Conservation (phyloP, 1,140 invertebrate genomes). For the Leptoteleia sp. region DNA sequence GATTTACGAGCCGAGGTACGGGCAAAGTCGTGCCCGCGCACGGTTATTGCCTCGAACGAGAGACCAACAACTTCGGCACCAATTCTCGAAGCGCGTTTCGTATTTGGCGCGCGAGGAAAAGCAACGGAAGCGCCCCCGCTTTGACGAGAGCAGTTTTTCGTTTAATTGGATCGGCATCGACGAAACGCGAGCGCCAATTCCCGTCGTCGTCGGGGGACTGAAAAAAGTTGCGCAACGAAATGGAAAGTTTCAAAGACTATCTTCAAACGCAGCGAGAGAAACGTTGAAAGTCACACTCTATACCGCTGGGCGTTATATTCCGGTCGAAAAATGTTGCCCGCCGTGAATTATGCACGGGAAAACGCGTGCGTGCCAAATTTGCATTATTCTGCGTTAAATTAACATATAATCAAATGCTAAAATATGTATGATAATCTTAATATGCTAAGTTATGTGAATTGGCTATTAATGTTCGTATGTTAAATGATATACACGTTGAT, state of each 20-base stretch:
- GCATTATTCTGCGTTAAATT: too few relatives aligned
- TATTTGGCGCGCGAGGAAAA: constrained; percentile 4
- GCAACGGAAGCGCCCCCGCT: background rate
- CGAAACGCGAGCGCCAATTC: background rate
- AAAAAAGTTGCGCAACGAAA: constrained; percentile 22
- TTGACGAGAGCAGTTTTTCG: constrained; percentile 16
- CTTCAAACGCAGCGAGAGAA: constrained; percentile 1
- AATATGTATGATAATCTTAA: too few relatives aligned
- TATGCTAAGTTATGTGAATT: too few relatives aligned
- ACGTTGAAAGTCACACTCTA: constrained; percentile 31
- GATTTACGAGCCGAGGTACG: constrained; percentile 47
- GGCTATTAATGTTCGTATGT: too few relatives aligned
- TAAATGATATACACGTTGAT: too few relatives aligned
- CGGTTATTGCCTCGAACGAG: constrained; percentile 27
- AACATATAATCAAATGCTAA: too few relatives aligned
- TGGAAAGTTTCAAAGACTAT: constrained; percentile 13
- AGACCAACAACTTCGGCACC: constrained; percentile 11
- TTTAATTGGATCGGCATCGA: constrained; percentile 22
- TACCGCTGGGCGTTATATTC: too few relatives aligned
- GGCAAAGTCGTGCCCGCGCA: constrained; percentile 7
- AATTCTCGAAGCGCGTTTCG: constrained; percentile 5
- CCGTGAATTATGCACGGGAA: too few relatives aligned
- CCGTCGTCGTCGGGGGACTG: background rate
- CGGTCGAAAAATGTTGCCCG: too few relatives aligned
- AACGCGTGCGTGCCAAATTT: too few relatives aligned